Evolutionary conservation across 2,888 invertebrate species (phyloP), one percentile per base, ranked within the genome.

Genomic region (Heliconius cydno): DNA sequence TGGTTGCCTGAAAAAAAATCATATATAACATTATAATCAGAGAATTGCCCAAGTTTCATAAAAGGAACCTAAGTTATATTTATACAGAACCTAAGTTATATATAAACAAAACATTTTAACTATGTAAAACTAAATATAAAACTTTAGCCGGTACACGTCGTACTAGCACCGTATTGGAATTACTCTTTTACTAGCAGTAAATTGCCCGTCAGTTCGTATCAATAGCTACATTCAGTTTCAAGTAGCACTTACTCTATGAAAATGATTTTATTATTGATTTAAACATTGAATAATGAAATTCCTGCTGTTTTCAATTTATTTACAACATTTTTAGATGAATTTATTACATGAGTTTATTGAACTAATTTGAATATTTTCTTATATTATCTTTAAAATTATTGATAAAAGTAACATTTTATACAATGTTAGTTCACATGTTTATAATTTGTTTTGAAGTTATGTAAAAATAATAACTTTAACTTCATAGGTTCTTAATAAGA

Each of bases 191-290:
- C 73, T 38, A 73, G 57, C 34, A 60, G 60, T 73, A 60, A 60
- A 73, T 73, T 73, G 38, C 73, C 73, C 73, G 73, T 75, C 75
- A 75, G 28, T 63, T 63, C 25, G 65, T 46, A 66, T 66, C 65
- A 46, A 75, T 41, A 75, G 25, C 30, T 65, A 41, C 46, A 25
- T 41, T 75, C 41, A 41, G 65, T 65, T 75, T 66, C 28, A 75
- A 66, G 65, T 41, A 75, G 75, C 75, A 30, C 46, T 41, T 46
- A 38, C 65, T 28, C 66, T 73, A 41, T 28, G 41, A 13, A 75
- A 30, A 38, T 25, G 22, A 75, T 75, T 75, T 75, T 75, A 66
- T 66, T 66, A 75, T 65, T 66, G 28, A 75, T 75, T 66, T 46
- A 75, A 65, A 63, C 19, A 73, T 28, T 41, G 65, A 75, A 41